Evolutionary conservation across 2,888 invertebrate species (phyloP).

Genomic region (Priocnemis perturbator): DNA sequence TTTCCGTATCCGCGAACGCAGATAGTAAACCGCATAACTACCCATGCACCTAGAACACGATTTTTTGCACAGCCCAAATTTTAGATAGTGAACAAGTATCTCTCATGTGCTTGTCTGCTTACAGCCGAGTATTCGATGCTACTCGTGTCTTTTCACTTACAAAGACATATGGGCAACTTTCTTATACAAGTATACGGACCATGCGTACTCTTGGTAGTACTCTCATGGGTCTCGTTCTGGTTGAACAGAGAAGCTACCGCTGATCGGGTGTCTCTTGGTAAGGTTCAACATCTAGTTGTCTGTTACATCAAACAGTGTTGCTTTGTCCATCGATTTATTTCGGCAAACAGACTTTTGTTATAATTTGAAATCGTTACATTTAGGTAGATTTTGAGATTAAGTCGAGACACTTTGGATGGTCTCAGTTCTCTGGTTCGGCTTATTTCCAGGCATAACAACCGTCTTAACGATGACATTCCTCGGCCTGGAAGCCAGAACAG

Average conservation of each 20-base stretch:
- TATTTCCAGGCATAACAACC: slow-evolving; percentile 83
- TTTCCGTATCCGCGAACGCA: no score
- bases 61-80: no score
- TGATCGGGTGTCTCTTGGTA: slow-evolving; percentile 87
- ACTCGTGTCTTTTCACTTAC: slow-evolving; percentile 85
- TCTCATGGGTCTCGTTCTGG: slow-evolving; percentile 93
- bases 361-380: no score
- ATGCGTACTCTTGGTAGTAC: slow-evolving; percentile 87
- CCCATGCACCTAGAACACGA: no score
- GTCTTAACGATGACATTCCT: slow-evolving; percentile 91
- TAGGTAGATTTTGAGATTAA: no score
- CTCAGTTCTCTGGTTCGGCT: no score
- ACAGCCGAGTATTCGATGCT: slow-evolving; percentile 83
- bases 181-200: slow-evolving; percentile 91
- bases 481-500: slow-evolving; percentile 86
- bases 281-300: slow-evolving; percentile 28
- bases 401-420: background rate
- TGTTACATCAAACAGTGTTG: no score
- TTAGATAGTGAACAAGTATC: no score
- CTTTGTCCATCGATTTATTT: no score
- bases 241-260: slow-evolving; percentile 90
- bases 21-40: no score
- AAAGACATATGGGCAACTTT: slow-evolving; percentile 91
- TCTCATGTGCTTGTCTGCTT: slow-evolving; percentile 48
- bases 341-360: no score